These are phyloP conservation scores for Nemurella pictetii DNA, from an alignment of 2,888 invertebrate species.

Conservation along the genomic window DNA sequence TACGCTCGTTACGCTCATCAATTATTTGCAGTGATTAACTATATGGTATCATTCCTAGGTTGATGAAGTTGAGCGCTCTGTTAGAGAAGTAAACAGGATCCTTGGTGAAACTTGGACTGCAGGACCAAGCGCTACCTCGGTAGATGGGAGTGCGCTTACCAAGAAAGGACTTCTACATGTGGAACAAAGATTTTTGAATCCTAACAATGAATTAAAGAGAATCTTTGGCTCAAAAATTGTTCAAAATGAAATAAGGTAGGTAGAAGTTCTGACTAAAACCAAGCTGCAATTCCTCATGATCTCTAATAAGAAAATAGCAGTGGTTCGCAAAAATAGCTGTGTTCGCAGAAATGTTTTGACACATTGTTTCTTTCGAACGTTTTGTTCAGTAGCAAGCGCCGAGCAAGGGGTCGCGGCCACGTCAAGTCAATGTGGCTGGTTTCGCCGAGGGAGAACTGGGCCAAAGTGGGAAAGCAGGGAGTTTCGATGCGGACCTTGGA, in stretches of 20 bases:
- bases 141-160: conserved; percentile 44
- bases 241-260: conserved; percentile 63
- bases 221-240: conserved; percentile 81
- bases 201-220: conserved; percentile 77
- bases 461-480: conserved; percentile 68
- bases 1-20: no score
- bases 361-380: neutral
- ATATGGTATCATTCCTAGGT: conserved; percentile 48
- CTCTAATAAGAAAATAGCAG: no score
- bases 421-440: conserved; percentile 69
- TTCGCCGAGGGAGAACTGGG: conserved; percentile 72
- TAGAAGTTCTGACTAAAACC: no score
- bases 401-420: conserved; percentile 59
- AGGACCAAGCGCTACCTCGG: conserved; percentile 46
- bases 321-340: no score
- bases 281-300: no score
- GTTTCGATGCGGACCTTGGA: conserved; percentile 71
- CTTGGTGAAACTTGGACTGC: conserved; percentile 59
- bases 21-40: no score
- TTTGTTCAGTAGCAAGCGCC: conserved; percentile 54
- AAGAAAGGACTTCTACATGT: conserved; percentile 61
- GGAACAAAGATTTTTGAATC: conserved; percentile 73
- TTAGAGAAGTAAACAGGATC: conserved; percentile 68
- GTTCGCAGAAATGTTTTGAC: no score
- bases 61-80: conserved; percentile 69